Evolutionary conservation across 1,140 invertebrate genomes (phyloP).

Genomic region (Wasmannia auropunctata): DNA sequence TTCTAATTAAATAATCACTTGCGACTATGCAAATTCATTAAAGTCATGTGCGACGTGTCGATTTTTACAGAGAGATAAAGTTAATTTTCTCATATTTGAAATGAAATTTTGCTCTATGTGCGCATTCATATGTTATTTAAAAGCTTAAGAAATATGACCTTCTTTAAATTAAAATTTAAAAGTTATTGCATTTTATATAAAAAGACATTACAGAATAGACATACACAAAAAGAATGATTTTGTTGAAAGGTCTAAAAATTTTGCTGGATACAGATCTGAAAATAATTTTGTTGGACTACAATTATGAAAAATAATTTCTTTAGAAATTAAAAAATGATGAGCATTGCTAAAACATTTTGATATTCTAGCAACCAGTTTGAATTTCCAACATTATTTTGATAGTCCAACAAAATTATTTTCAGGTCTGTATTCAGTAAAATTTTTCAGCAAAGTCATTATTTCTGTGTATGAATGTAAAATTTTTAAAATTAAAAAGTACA

Average conservation of each 20-base stretch:
- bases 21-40: constrained; percentile 13
- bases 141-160: not conserved
- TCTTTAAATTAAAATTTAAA: not conserved
- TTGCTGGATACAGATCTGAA: too few relatives aligned
- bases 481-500: not conserved
- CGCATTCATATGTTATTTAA: not conserved
- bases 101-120: not conserved
- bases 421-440: too few relatives aligned
- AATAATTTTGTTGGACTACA: too few relatives aligned
- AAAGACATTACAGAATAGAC: not conserved
- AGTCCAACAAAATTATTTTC: too few relatives aligned
- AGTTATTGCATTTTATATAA: not conserved
- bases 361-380: too few relatives aligned
- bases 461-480: not conserved
- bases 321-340: not conserved
- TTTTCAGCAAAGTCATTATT: too few relatives aligned
- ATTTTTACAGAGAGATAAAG: not conserved
- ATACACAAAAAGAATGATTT: too few relatives aligned
- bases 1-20: constrained; percentile 33
- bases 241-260: too few relatives aligned
- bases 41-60: not conserved
- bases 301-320: not conserved
- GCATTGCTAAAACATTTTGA: too few relatives aligned
- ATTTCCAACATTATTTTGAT: too few relatives aligned
- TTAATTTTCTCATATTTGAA: not conserved